A percentile compares a stretch with the other conserved stretches of the same genome.
phyloP scores from a whole-genome alignment of 1,140 invertebrate genomes.

The Brachionus calyciflorus region DNA sequence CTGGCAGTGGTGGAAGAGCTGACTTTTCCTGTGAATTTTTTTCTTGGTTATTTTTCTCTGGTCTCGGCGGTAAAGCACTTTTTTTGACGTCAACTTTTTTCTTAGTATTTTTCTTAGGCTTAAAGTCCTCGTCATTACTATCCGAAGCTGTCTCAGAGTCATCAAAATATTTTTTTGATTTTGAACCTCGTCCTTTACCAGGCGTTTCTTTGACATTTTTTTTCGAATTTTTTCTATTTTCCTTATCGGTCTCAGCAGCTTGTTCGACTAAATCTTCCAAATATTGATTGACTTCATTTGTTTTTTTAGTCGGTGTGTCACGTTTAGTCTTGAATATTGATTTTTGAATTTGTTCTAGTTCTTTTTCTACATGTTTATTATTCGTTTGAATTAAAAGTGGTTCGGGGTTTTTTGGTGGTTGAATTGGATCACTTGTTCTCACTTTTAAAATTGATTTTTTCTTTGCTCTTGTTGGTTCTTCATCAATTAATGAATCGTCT shows the following conservation, averaged over 20 bases:
- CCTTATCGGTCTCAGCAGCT: neutral
- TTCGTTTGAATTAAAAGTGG: neutral
- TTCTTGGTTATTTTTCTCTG: neutral
- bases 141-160: neutral
- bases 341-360: neutral
- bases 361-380: neutral
- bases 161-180: neutral
- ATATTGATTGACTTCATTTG: neutral
- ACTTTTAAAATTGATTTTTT: conserved; percentile 16
- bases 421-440: neutral
- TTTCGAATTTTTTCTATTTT: neutral
- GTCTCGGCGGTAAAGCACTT: neutral
- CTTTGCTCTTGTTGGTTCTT: neutral
- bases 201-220: neutral
- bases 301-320: neutral
- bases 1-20: neutral
- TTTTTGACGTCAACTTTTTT: neutral
- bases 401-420: neutral
- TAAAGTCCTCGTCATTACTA: neutral
- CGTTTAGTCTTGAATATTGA: conserved; percentile 16
- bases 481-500: neutral
- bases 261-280: conserved; percentile 16
- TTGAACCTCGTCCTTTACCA: neutral
- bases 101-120: neutral
- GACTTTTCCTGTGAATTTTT: neutral